Evolutionary conservation across 2,888 invertebrate species (phyloP), one percentile per base, ranked within the genome.

Genomic region (Cephalotes varians): DNA sequence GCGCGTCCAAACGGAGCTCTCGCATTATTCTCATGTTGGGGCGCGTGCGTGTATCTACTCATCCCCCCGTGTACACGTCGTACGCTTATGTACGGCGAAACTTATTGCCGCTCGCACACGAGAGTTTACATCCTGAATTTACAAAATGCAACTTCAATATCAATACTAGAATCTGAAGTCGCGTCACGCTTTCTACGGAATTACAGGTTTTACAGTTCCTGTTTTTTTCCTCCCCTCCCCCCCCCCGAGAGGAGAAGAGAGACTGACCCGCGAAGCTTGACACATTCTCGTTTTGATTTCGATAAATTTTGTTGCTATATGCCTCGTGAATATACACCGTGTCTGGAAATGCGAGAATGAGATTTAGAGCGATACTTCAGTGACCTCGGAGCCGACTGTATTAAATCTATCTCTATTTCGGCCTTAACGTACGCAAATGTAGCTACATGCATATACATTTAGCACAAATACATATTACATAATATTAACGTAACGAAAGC

Each of bases 91-190:
- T 86, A 87, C 84, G 87, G 86, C 85, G 87, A 92, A 92, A 92
- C 91, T 91, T 91, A 91, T 92, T 92, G 91, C 91, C 91, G 82
- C 88, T 65, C 64, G 82, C 91, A 76, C 87, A 82, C 85, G 82
- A 80, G 82, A 82, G 83, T 87, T 82, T 89, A 88, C 89, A 89
- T 91, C 88, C 89, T 88, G 91, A 90, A 91, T 92, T 85, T 88
- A 88, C 85, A 89, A 90, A 87, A 89, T 85, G 82, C 80, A 81
- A 44, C 86, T 65, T 44, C 67, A 34, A 81, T 82, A 81, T 82
- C 76, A 60, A 60, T 76, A 74, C 80, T 47, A 31, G 37, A 74
- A 60, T 80, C 74, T 37, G 31, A 18, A 58, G 49, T 54, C 73
- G 37, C 44, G 64, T 69, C 69, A 69, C 51, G 76, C 51, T 58